Percentiles rank a stretch among this genome's conserved stretches.
phyloP scores from a whole-genome alignment of 2,888 invertebrate species.

The Diloba caeruleocephala region DNA sequence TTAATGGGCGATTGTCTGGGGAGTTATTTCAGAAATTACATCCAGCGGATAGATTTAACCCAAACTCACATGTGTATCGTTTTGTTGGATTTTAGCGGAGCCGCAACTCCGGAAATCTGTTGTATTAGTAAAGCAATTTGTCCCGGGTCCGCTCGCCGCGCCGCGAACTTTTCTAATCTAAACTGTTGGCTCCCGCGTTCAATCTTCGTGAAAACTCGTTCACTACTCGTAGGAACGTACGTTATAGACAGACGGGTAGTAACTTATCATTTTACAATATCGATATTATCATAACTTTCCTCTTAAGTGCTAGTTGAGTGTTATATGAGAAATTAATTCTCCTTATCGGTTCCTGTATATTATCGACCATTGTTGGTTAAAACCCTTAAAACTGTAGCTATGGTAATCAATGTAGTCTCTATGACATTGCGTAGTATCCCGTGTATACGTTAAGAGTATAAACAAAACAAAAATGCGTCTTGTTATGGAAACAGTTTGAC shows the following conservation, averaged over 20 bases:
- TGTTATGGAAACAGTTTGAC: no score
- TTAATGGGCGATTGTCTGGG: constrained; percentile 35
- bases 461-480: no score
- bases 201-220: constrained; percentile 74
- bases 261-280: constrained; percentile 26
- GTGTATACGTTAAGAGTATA: no score
- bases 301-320: no score
- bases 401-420: no score
- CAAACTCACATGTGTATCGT: constrained; percentile 58
- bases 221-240: constrained; percentile 42
- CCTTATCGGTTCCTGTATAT: no score
- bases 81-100: constrained; percentile 69
- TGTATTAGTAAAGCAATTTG: constrained; percentile 87
- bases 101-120: constrained; percentile 77
- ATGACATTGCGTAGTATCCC: no score
- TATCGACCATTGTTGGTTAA: no score
- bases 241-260: constrained; percentile 20
- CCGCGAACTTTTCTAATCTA: constrained; percentile 87
- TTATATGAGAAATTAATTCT: no score
- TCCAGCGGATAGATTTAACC: constrained; percentile 36
- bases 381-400: no score
- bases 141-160: constrained; percentile 69
- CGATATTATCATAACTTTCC: constrained; percentile 5
- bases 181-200: constrained; percentile 79
- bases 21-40: constrained; percentile 51